These are phyloP conservation scores for Scaptomyza pallida DNA, from an alignment of 1,140 invertebrate species.

Conservation along the genomic window DNA sequence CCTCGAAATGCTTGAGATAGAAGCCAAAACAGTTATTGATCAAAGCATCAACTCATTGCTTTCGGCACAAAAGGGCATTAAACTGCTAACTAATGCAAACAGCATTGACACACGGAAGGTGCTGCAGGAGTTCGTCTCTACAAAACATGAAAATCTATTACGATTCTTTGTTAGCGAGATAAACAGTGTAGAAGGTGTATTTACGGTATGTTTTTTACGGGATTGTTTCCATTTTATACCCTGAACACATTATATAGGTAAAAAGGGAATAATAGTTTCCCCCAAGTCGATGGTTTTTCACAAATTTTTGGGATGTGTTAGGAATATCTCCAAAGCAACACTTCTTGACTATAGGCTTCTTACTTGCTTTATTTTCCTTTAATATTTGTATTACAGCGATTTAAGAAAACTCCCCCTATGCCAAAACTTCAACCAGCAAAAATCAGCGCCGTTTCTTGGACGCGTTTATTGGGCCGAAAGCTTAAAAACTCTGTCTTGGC, in stretches of 20 bases:
- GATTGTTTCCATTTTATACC: no score
- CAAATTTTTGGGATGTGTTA: no score
- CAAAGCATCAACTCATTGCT: slow-evolving; percentile 91
- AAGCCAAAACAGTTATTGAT: slow-evolving; percentile 93
- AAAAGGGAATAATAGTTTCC: no score
- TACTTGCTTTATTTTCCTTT: no score
- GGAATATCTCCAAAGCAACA: no score
- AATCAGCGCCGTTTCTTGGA: slow-evolving; percentile 93
- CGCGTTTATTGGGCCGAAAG: slow-evolving; percentile 89
- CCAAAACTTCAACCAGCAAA: slow-evolving; percentile 90
- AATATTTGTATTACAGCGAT: slow-evolving; percentile 85
- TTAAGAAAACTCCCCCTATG: slow-evolving; percentile 89
- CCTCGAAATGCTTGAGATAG: slow-evolving; percentile 90
- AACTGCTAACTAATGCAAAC: slow-evolving; percentile 92
- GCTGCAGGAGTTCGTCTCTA: slow-evolving; percentile 89
- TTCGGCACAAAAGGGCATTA: slow-evolving; percentile 91
- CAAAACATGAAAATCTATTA: slow-evolving; percentile 94
- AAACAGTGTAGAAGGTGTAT: slow-evolving; percentile 87
- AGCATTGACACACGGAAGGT: slow-evolving; percentile 89
- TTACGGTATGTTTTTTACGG: slow-evolving; percentile 86
- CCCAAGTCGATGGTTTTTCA: no score
- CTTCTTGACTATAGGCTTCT: no score
- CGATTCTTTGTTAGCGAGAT: slow-evolving; percentile 94
- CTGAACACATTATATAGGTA: no score
- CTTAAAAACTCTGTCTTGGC: slow-evolving; percentile 91